Conservation (phyloP, 1,140 invertebrate species). For the Drusus annulatus region DNA sequence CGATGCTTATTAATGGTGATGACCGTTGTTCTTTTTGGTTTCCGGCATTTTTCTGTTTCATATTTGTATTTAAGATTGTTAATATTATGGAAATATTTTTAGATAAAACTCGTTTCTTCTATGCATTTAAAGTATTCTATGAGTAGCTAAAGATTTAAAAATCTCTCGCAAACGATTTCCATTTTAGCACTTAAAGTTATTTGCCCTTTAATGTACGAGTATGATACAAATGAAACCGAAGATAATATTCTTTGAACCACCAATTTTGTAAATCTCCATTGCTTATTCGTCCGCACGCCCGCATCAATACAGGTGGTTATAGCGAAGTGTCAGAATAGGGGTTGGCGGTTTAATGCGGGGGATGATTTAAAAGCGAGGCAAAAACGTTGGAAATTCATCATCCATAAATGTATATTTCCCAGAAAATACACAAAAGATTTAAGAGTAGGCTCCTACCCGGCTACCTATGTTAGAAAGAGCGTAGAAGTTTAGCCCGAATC, state of each 20-base stretch:
- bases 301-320: conserved; percentile 36
- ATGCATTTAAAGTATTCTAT: too few relatives aligned
- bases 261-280: conserved; percentile 30
- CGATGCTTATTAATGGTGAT: too few relatives aligned
- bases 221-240: conserved; percentile 9
- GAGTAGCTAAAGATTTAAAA: too few relatives aligned
- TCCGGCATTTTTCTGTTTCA: too few relatives aligned
- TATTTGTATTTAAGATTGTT: too few relatives aligned
- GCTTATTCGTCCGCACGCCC: conserved; percentile 42
- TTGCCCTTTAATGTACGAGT: neutral
- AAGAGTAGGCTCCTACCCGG: neutral
- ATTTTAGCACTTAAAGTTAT: neutral
- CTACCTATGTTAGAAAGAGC: neutral
- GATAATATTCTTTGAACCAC: conserved; percentile 17
- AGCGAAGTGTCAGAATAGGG: neutral
- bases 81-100: too few relatives aligned
- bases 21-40: too few relatives aligned
- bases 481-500: neutral
- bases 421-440: conserved; percentile 15
- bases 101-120: too few relatives aligned
- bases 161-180: neutral
- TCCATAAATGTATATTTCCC: neutral
- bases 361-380: conserved; percentile 6
- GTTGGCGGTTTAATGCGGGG: neutral
- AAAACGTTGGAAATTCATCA: conserved; percentile 6